Percentiles rank a stretch among this genome's conserved stretches.
These are phyloP conservation scores for Strigamia maritima DNA, from an alignment of 2,888 invertebrate species.

Conservation along the genomic window DNA sequence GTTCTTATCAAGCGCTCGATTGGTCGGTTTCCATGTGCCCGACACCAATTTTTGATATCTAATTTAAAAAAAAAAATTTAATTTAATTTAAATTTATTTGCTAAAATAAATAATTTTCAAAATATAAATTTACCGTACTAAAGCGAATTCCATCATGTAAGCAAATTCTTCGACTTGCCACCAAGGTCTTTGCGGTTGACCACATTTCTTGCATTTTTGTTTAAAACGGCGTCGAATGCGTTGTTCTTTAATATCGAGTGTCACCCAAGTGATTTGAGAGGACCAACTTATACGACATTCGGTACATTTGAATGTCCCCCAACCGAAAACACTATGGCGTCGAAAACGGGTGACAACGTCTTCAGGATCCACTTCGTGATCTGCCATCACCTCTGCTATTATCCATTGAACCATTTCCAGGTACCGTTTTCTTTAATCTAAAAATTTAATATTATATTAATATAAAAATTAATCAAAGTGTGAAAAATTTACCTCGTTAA, in stretches of 20 bases:
- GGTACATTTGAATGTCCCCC: slow-evolving; percentile 31
- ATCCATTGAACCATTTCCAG: slow-evolving; percentile 36
- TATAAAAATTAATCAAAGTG: too few relatives aligned
- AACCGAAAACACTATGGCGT: slow-evolving; percentile 37
- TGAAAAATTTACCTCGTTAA: too few relatives aligned
- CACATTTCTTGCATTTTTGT: slow-evolving; percentile 37
- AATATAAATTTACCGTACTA: neutral
- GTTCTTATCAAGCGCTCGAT: neutral
- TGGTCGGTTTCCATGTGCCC: slow-evolving; percentile 33
- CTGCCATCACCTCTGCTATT: slow-evolving; percentile 36
- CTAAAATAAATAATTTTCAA: neutral
- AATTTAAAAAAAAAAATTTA: neutral
- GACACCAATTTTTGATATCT: slow-evolving; percentile 15
- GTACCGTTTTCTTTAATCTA: too few relatives aligned
- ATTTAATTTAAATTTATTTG: neutral
- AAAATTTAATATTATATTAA: too few relatives aligned
- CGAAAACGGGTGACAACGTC: slow-evolving; percentile 3
- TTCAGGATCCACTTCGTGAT: neutral
- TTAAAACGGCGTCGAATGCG: slow-evolving; percentile 36
- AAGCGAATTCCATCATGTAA: slow-evolving; percentile 36
- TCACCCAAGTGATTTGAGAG: slow-evolving; percentile 37
- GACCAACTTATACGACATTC: slow-evolving; percentile 35
- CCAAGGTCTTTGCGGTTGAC: slow-evolving; percentile 33
- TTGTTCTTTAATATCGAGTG: slow-evolving; percentile 36
- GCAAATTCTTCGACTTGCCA: slow-evolving; percentile 37